These are phyloP conservation scores for Clinocottus analis DNA, from an alignment of 2,113 vertebrate species.

Conservation along the genomic window DNA sequence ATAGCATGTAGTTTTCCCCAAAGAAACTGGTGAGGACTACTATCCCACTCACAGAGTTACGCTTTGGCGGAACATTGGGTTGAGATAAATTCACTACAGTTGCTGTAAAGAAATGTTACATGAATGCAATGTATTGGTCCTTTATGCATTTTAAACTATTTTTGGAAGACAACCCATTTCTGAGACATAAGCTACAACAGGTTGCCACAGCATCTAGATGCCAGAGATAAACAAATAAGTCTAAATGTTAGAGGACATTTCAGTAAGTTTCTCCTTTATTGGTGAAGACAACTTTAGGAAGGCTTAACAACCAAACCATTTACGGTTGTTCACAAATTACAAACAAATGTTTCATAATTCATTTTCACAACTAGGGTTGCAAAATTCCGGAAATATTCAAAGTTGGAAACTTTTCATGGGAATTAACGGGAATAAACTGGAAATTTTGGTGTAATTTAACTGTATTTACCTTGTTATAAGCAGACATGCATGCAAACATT, in stretches of 20 bases:
- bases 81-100: not conserved
- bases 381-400: too few species aligned
- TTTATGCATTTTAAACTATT: not conserved
- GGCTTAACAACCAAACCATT: not conserved
- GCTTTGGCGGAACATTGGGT: not conserved
- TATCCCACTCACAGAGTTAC: conserved; percentile 17
- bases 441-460: too few species aligned
- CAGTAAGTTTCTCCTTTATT: not conserved
- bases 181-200: not conserved
- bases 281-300: not conserved
- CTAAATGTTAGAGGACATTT: not conserved
- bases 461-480: too few species aligned
- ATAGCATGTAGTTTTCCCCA: not conserved
- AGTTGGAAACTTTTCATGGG: too few species aligned
- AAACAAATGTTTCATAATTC: not conserved
- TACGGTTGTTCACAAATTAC: not conserved
- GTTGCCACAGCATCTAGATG: not conserved
- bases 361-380: too few species aligned
- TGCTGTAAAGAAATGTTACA: not conserved
- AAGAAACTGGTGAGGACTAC: not conserved
- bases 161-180: not conserved
- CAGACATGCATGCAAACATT: too few species aligned
- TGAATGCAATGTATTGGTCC: not conserved
- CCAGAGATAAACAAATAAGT: not conserved
- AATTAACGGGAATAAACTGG: too few species aligned